Evolutionary conservation across 2,888 invertebrate species (phyloP).

Genomic region (Cerastis rubricosa): DNA sequence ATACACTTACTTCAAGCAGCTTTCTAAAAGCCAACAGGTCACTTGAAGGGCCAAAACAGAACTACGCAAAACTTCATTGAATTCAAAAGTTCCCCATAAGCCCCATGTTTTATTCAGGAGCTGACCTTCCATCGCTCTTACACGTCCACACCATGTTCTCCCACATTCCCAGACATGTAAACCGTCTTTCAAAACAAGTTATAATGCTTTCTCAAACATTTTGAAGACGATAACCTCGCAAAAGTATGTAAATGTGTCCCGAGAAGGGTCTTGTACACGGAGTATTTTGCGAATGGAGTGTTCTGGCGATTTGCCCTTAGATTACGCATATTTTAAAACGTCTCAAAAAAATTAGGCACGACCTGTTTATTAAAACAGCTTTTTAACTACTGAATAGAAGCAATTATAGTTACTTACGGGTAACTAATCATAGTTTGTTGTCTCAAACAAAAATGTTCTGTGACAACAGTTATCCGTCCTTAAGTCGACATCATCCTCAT

Average conservation of each 20-base stretch:
- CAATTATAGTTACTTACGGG: neutral
- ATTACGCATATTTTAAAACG: neutral
- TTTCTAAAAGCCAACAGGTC: constrained; percentile 6
- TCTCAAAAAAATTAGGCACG: neutral
- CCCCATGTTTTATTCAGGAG: constrained; percentile 50
- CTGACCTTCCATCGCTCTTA: constrained; percentile 42
- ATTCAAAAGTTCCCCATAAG: constrained; percentile 41
- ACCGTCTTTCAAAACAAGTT: constrained; percentile 58
- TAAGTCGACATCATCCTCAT: neutral
- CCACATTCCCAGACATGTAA: constrained; percentile 52
- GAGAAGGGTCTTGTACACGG: constrained; percentile 35
- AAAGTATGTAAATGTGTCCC: constrained; percentile 70
- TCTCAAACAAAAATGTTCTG: neutral
- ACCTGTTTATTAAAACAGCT: neutral
- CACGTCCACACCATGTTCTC: constrained; percentile 44
- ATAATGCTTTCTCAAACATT: constrained; percentile 66
- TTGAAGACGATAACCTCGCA: constrained; percentile 61
- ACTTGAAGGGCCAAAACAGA: neutral
- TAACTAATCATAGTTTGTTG: neutral
- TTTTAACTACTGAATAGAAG: neutral
- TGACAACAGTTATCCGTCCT: neutral
- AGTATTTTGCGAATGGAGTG: constrained; percentile 22
- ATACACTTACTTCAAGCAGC: neutral
- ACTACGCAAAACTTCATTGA: constrained; percentile 19
- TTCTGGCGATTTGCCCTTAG: neutral